Conservation (phyloP, 1,140 invertebrate genomes). For the Tetramorium alpestre region DNA sequence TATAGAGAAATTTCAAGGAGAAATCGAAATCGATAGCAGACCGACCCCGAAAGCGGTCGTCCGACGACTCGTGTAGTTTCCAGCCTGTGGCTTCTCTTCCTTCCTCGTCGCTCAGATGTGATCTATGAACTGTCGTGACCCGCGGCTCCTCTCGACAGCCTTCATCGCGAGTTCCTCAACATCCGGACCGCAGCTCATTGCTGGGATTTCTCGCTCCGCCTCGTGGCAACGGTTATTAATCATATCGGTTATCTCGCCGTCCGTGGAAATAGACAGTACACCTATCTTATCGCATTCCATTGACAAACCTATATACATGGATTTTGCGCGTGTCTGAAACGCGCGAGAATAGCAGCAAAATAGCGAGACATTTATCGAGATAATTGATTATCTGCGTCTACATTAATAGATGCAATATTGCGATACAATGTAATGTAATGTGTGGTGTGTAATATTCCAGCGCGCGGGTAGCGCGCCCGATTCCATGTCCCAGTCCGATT, state of each 20-base stretch:
- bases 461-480: background rate
- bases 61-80: slow-evolving; percentile 28
- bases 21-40: slow-evolving; percentile 79
- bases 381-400: slow-evolving; percentile 25
- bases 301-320: background rate
- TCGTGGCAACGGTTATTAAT: slow-evolving; percentile 34
- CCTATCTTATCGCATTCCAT: slow-evolving; percentile 5
- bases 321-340: background rate
- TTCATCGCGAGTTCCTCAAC: slow-evolving; percentile 20
- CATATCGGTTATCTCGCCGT: slow-evolving; percentile 34
- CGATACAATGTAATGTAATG: background rate
- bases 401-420: slow-evolving; percentile 20
- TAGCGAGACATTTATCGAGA: slow-evolving; percentile 7
- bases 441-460: background rate
- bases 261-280: slow-evolving; percentile 10
- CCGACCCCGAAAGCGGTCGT: slow-evolving; percentile 63
- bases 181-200: background rate
- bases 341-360: background rate
- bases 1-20: slow-evolving; percentile 78
- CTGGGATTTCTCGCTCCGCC: background rate
- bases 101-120: slow-evolving; percentile 1
- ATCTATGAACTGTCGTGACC: slow-evolving; percentile 35
- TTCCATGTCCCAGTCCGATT: slow-evolving; percentile 12
- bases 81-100: slow-evolving; percentile 40
- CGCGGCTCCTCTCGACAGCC: slow-evolving; percentile 2